Percentiles rank a stretch among this genome's conserved stretches.
phyloP scores from a whole-genome alignment of 1,140 invertebrate genomes.

The Nylanderia fulva region DNA sequence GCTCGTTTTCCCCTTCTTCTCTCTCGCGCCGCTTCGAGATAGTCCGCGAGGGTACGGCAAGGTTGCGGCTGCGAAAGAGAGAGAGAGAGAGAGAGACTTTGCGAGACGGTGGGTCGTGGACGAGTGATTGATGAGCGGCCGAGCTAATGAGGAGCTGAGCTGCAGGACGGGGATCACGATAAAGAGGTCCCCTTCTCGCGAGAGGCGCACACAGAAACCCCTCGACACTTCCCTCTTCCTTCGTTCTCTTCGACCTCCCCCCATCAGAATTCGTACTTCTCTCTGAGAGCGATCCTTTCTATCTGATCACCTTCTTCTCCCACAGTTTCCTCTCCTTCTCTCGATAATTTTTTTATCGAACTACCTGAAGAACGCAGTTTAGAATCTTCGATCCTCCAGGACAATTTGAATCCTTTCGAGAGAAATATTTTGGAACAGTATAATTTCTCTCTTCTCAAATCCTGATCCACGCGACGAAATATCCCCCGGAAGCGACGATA shows the following conservation, averaged over 20 bases:
- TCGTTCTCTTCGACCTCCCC: not conserved
- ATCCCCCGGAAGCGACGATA: constrained; percentile 25
- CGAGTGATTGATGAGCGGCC: constrained; percentile 85
- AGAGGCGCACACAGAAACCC: constrained; percentile 74
- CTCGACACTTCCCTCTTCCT: constrained; percentile 61
- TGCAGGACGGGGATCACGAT: constrained; percentile 85
- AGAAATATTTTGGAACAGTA: too few relatives aligned
- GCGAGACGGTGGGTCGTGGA: constrained; percentile 81
- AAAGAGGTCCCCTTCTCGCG: constrained; percentile 81
- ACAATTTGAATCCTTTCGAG: not conserved
- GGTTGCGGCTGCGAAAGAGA: constrained; percentile 64
- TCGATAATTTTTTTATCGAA: constrained; percentile 37
- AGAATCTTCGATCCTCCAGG: not conserved
- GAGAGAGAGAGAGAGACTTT: constrained; percentile 64
- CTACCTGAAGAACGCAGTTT: too few relatives aligned
- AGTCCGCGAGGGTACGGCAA: constrained; percentile 71
- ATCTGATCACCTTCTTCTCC: constrained; percentile 51
- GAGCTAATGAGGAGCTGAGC: constrained; percentile 85
- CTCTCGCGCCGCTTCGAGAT: constrained; percentile 69
- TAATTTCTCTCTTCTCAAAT: not conserved
- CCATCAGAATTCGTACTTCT: constrained; percentile 14
- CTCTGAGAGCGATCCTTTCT: constrained; percentile 40
- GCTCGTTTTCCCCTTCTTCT: constrained; percentile 29
- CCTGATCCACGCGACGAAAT: constrained; percentile 30
- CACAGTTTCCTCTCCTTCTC: constrained; percentile 2